These are phyloP conservation scores for Panulirus ornatus DNA, from an alignment of 1,140 invertebrate species.

Conservation along the genomic window DNA sequence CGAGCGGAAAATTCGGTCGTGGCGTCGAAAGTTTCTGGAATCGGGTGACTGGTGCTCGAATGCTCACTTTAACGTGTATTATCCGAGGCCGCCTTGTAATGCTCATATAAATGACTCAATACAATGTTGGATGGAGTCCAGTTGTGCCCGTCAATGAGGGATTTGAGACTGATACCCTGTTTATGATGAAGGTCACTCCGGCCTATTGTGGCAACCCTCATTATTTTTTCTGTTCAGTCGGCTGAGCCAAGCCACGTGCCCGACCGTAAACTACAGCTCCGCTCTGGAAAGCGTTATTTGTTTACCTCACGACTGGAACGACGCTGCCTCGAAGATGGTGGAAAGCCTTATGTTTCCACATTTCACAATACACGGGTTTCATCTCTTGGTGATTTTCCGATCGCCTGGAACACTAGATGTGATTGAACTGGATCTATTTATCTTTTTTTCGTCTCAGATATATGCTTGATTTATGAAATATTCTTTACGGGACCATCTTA, in stretches of 20 bases:
- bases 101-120: conserved; percentile 63
- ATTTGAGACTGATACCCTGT: conserved; percentile 71
- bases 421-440: too few relatives aligned
- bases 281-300: not conserved
- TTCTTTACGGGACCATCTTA: too few relatives aligned
- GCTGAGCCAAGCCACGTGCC: conserved; percentile 33
- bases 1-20: conserved; percentile 63
- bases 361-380: too few relatives aligned
- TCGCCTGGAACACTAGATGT: too few relatives aligned
- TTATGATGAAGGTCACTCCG: conserved; percentile 63
- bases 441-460: too few relatives aligned
- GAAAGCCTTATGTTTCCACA: too few relatives aligned
- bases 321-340: too few relatives aligned
- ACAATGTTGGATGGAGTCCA: conserved; percentile 62
- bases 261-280: not conserved
- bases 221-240: conserved; percentile 60
- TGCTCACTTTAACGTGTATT: conserved; percentile 72
- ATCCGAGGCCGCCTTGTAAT: conserved; percentile 65
- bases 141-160: conserved; percentile 52
- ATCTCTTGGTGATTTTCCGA: too few relatives aligned
- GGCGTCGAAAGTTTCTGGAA: conserved; percentile 50
- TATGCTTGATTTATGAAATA: too few relatives aligned
- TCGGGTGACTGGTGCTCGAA: not conserved
- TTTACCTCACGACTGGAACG: not conserved
- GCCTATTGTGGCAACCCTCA: conserved; percentile 19